These are phyloP conservation scores for Cyprinodon brontotheroides DNA, from an alignment of 2,113 vertebrate genomes.

Conservation along the genomic window DNA sequence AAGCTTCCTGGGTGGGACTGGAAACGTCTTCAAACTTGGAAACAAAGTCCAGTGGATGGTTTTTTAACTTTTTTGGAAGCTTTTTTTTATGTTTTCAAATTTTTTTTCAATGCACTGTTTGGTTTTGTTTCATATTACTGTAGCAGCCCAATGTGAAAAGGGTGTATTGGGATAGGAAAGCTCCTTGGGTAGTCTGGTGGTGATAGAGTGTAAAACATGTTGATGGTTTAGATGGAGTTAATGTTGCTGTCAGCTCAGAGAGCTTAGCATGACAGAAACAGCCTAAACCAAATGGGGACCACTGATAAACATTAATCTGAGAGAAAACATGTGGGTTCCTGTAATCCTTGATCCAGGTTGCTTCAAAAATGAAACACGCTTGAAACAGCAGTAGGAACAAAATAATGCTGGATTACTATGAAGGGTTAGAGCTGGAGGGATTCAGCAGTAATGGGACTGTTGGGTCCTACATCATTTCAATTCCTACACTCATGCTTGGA, in stretches of 20 bases:
- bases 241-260: background rate
- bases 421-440: constrained; percentile 39
- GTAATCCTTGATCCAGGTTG: constrained; percentile 6
- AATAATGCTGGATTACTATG: constrained; percentile 36
- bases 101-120: too few relatives aligned
- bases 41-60: too few relatives aligned
- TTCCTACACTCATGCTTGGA: constrained; percentile 37
- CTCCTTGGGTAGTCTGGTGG: background rate
- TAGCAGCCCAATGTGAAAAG: background rate
- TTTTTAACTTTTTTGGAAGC: too few relatives aligned
- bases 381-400: constrained; percentile 11
- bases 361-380: constrained; percentile 11
- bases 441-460: constrained; percentile 45
- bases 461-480: constrained; percentile 56
- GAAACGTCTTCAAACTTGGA: too few relatives aligned
- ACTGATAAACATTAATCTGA: constrained; percentile 12
- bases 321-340: constrained; percentile 10
- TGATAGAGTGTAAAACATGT: background rate
- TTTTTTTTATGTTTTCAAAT: too few relatives aligned
- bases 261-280: background rate
- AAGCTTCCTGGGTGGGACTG: too few relatives aligned
- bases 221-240: background rate
- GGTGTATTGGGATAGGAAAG: background rate
- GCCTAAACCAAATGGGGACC: background rate
- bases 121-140: background rate